Evolutionary conservation across 1,140 invertebrate genomes (phyloP).

Genomic region (Aleiodes sp.): DNA sequence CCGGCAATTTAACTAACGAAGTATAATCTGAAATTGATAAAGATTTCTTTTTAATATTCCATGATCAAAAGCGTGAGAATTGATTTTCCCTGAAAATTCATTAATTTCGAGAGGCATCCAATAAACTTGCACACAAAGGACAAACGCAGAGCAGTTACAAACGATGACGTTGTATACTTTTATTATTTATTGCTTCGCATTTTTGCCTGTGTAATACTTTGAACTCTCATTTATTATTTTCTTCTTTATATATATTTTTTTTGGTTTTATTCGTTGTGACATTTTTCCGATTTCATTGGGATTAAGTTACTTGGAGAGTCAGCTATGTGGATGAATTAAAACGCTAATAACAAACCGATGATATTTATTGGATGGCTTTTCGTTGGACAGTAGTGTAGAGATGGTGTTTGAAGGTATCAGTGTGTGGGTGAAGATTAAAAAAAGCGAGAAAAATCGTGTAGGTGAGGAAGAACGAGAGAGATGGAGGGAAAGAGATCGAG

Average conservation of each 20-base stretch:
- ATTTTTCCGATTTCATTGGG: conserved; percentile 55
- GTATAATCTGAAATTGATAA: too few species aligned
- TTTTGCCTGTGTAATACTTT: background rate
- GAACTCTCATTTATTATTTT: background rate
- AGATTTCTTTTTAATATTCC: too few species aligned
- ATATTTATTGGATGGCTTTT: conserved; percentile 61
- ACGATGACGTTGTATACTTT: conserved; percentile 4
- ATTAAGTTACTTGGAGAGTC: conserved; percentile 54
- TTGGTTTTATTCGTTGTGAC: conserved; percentile 30
- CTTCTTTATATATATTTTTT: background rate
- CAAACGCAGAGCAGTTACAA: background rate
- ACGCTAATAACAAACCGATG: conserved; percentile 61
- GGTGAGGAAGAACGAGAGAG: background rate
- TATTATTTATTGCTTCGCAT: conserved; percentile 4
- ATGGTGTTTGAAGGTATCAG: background rate
- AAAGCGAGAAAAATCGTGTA: background rate
- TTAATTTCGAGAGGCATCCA: background rate
- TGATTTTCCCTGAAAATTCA: background rate
- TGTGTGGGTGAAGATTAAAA: background rate
- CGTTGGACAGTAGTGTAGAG: background rate
- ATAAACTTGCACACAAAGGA: background rate
- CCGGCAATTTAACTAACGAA: too few species aligned
- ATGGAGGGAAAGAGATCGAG: background rate
- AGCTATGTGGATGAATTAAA: conserved; percentile 55
- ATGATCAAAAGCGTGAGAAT: too few species aligned